Conservation (phyloP, 1,140 invertebrate genomes). For the Hydropsyche tenuis region DNA sequence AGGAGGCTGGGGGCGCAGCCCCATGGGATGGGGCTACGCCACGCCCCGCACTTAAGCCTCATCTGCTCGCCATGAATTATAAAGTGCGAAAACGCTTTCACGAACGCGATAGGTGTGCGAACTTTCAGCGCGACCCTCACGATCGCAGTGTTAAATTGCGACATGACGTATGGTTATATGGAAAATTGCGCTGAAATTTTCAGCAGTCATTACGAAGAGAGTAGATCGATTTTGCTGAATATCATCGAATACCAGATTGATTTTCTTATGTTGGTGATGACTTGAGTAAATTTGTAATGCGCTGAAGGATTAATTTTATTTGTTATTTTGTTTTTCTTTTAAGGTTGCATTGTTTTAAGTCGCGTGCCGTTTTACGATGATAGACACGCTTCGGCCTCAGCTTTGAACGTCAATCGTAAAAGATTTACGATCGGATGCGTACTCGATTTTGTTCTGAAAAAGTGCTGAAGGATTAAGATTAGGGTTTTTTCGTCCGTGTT, state of each 20-base stretch:
- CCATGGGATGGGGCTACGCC: constrained; percentile 10
- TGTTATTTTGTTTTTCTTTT: no score
- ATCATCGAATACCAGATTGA: no score
- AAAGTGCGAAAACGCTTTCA: constrained; percentile 48
- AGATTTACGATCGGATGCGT: neutral
- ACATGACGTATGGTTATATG: neutral
- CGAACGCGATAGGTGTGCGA: constrained; percentile 16
- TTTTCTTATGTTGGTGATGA: no score
- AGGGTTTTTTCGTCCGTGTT: no score
- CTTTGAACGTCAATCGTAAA: neutral
- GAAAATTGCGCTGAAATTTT: no score
- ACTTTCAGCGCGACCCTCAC: constrained; percentile 26
- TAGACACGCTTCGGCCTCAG: neutral
- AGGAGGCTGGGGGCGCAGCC: constrained; percentile 1
- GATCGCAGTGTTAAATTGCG: constrained; percentile 6
- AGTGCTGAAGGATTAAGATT: no score
- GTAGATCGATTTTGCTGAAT: no score
- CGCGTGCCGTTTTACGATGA: neutral
- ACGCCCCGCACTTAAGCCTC: constrained; percentile 48
- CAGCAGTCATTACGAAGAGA: no score
- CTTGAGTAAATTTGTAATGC: no score
- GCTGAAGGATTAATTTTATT: no score
- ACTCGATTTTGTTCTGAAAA: no score
- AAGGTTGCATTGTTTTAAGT: no score
- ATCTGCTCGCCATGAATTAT: constrained; percentile 49